Conservation (phyloP, 2,113 vertebrate genomes). For the Leptosomus discolor region DNA sequence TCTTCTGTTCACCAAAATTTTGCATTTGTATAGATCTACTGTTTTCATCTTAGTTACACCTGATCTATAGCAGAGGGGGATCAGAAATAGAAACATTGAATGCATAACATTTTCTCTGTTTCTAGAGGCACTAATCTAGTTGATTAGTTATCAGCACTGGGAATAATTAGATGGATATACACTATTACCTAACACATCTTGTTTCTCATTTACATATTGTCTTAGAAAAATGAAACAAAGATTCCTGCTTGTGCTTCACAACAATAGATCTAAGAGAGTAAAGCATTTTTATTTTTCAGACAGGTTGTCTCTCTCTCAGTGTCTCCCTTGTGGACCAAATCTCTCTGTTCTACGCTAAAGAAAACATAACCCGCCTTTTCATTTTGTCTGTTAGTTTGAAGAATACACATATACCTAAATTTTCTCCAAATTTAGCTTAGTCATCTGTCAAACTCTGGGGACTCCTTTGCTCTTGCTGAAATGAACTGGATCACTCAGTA, state of each 20-base stretch:
- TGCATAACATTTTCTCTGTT: background rate
- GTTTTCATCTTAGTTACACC: background rate
- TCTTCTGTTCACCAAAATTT: background rate
- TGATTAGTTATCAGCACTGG: conserved; percentile 1
- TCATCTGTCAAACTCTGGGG: background rate
- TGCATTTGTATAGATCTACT: background rate
- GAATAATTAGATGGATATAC: conserved; percentile 22
- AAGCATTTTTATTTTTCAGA: background rate
- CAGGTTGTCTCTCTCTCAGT: background rate
- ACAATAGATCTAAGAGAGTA: background rate
- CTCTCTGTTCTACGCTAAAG: background rate
- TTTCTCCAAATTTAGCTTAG: background rate
- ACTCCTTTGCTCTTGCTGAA: background rate
- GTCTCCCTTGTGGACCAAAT: background rate
- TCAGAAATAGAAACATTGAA: background rate
- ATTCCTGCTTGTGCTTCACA: background rate
- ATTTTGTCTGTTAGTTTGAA: background rate
- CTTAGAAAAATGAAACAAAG: background rate
- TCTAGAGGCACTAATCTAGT: background rate
- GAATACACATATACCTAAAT: background rate
- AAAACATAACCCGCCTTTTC: background rate
- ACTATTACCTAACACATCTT: background rate
- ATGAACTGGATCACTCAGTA: background rate
- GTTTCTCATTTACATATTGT: background rate
- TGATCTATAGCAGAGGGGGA: background rate